phyloP scores from a whole-genome alignment of 1,140 invertebrate species.

The Caerostris darwini region DNA sequence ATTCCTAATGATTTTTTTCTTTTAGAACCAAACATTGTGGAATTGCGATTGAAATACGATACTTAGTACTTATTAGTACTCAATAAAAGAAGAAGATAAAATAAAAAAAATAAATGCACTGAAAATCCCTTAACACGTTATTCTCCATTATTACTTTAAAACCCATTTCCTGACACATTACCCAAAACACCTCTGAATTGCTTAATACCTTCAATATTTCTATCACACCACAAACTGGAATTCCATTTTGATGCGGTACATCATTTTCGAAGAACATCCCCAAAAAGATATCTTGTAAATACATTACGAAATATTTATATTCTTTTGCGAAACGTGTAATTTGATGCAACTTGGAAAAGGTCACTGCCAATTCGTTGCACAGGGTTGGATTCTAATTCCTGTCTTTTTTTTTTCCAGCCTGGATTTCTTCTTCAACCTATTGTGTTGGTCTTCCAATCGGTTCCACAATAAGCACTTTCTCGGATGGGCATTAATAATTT shows the following conservation, averaged over 20 bases:
- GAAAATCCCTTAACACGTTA: too few relatives aligned
- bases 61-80: too few relatives aligned
- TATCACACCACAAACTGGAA: neutral
- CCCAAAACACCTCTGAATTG: neutral
- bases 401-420: neutral
- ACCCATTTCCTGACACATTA: neutral
- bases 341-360: neutral
- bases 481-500: constrained; percentile 66
- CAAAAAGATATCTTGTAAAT: constrained; percentile 17
- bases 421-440: neutral
- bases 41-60: too few relatives aligned
- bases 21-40: too few relatives aligned
- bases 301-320: constrained; percentile 27
- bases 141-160: too few relatives aligned
- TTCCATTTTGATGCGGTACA: neutral
- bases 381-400: neutral
- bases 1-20: too few relatives aligned
- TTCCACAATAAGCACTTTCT: constrained; percentile 14
- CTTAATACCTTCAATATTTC: neutral
- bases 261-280: neutral
- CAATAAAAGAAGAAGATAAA: too few relatives aligned
- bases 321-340: neutral
- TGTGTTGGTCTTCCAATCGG: constrained; percentile 37
- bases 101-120: too few relatives aligned
- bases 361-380: neutral